These are phyloP conservation scores for Trachymyrmex cornetzi DNA, from an alignment of 1,140 invertebrate species.

Conservation along the genomic window DNA sequence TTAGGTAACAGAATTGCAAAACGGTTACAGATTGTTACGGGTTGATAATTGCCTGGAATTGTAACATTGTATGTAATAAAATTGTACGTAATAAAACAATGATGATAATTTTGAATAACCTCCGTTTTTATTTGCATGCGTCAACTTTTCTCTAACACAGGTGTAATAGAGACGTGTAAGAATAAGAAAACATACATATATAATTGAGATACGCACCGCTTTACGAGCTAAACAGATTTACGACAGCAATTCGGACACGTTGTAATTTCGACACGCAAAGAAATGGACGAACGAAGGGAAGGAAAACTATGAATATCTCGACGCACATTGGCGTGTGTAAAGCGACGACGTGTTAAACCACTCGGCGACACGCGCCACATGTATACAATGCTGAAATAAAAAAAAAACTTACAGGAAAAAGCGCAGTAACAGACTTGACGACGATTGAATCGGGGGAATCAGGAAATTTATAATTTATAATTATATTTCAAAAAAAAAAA, in stretches of 20 bases:
- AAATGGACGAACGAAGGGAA: slow-evolving; percentile 47
- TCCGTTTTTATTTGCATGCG: background rate
- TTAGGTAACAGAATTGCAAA: background rate
- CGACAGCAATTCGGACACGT: slow-evolving; percentile 67
- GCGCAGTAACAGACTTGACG: background rate
- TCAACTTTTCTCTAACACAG: slow-evolving; percentile 6
- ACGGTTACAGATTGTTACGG: background rate
- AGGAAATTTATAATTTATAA: background rate
- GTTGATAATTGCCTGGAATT: slow-evolving; percentile 2
- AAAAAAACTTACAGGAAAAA: background rate
- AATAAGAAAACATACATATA: slow-evolving; percentile 62
- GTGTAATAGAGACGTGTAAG: slow-evolving; percentile 54
- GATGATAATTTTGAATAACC: slow-evolving; percentile 27
- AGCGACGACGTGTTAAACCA: slow-evolving; percentile 47
- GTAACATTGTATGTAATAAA: slow-evolving; percentile 24
- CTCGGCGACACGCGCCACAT: slow-evolving; percentile 28
- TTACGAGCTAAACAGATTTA: slow-evolving; percentile 58
- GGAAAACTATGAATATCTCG: slow-evolving; percentile 58
- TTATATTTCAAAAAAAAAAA: background rate
- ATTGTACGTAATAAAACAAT: background rate
- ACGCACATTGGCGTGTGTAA: background rate
- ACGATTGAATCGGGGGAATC: background rate
- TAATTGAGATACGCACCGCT: slow-evolving; percentile 59
- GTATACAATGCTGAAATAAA: background rate
- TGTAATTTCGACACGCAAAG: slow-evolving; percentile 65